phyloP scores from a whole-genome alignment of 1,140 invertebrate genomes.

The Cydia fagiglandana region DNA sequence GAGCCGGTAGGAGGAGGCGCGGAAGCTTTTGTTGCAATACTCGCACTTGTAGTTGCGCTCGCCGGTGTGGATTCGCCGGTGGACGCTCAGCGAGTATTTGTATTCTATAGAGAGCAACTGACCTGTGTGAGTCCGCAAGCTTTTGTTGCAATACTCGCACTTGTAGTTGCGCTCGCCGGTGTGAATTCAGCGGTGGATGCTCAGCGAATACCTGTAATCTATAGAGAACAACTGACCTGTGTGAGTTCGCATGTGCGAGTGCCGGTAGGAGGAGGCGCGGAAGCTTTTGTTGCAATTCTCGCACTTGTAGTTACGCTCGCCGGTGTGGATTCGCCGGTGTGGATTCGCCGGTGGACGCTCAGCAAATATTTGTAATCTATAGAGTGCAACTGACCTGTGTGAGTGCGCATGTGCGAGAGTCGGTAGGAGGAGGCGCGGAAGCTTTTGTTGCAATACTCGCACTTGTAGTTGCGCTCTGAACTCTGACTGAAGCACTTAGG shows the following conservation, averaged over 20 bases:
- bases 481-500: no score
- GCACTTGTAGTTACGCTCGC: conserved; percentile 93
- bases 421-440: no score
- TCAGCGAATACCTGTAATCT: no score
- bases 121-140: conserved; percentile 93
- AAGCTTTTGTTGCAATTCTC: conserved; percentile 92
- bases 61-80: conserved; percentile 93
- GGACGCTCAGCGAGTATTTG: conserved; percentile 87
- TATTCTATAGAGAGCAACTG: no score
- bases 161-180: no score
- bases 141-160: no score
- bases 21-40: conserved; percentile 90
- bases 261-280: conserved; percentile 90
- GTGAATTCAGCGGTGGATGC: no score
- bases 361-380: no score
- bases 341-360: conserved; percentile 93
- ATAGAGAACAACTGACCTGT: conserved; percentile 82
- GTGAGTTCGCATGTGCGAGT: conserved; percentile 94
- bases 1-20: conserved; percentile 91
- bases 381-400: no score
- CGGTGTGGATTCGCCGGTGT: conserved; percentile 96
- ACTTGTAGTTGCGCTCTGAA: no score
- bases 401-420: no score
- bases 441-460: no score
- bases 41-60: conserved; percentile 94